A percentile compares a stretch with the other conserved stretches of the same genome.
Evolutionary conservation across 2,888 invertebrate species (phyloP).

Genomic region (Lasioglossum lativentre): DNA sequence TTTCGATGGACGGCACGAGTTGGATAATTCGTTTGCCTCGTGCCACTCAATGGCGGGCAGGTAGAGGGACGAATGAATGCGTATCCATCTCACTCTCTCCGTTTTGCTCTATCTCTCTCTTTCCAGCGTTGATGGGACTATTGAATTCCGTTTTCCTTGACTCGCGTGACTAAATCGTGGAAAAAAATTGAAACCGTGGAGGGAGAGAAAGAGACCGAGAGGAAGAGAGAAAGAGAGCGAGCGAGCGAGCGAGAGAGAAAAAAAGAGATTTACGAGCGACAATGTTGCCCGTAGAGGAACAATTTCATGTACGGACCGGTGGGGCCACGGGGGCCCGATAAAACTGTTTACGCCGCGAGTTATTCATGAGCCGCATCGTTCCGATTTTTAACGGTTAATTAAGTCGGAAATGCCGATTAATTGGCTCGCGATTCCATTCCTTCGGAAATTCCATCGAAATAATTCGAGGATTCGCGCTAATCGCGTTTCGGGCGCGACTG

Average conservation of each 20-base stretch:
- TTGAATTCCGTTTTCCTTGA: constrained; percentile 52
- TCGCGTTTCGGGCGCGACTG: not conserved
- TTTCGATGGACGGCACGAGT: constrained; percentile 59
- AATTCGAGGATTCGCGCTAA: not conserved
- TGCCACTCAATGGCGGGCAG: constrained; percentile 33
- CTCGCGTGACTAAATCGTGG: constrained; percentile 51
- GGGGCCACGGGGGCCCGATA: constrained; percentile 5
- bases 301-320: constrained; percentile 18
- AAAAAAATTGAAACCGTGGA: constrained; percentile 31
- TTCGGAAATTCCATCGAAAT: not conserved
- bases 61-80: constrained; percentile 7
- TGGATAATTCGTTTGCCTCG: constrained; percentile 61
- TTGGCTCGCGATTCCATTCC: not conserved
- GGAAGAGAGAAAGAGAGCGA: constrained; percentile 8
- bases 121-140: constrained; percentile 27
- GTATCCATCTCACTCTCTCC: not conserved
- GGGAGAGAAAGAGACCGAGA: not conserved
- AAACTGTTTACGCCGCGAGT: constrained; percentile 25
- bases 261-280: constrained; percentile 25
- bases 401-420: constrained; percentile 17
- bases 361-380: constrained; percentile 9
- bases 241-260: not conserved
- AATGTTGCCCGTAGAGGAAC: constrained; percentile 18
- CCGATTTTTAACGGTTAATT: constrained; percentile 11
- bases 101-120: not conserved